Evolutionary conservation across 2,113 vertebrate genomes (phyloP), one percentile per base, ranked within the genome.

Genomic region (Tyrannus savana): DNA sequence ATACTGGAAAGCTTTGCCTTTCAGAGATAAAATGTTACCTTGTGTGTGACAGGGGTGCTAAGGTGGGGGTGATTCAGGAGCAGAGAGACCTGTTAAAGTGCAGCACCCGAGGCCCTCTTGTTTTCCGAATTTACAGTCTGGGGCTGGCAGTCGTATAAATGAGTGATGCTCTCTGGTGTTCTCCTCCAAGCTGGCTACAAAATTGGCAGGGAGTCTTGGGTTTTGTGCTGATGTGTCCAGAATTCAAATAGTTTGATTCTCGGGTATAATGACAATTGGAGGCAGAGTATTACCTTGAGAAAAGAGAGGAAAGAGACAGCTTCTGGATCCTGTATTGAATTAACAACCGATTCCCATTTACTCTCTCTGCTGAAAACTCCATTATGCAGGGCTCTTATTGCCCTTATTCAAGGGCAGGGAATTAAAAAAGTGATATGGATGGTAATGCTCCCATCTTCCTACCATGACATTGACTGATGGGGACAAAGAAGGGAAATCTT

Each of bases 211-310:
- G 95, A 96, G 96, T 97, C 95, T 96, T 97, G 68, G 25, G 96
- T 91, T 97, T 95, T 97, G 94, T 97, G 97, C 96, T 76, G 96
- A 97, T 98, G 98, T 97, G 97, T 97, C 96, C 96, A 96, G 98
- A 98, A 98, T 98, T 97, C 97, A 97, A 97, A 98, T 98, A 94
- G 97, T 98, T 96, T 94, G 97, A 97, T 97, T 96, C 96, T 82
- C 73, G 53, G 96, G 80, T 97, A 95, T 96, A 94, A 77, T 90
- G 95, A 96, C 97, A 93, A 96, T 95, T 92, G 95, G 90, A 96
- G 93, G 95, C 95, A 88, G 72, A 63, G 86, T 94, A 94, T 97
- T 98, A 97, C 97, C 97, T 97, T 93, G 92, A 95, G 95, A 98
- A 92, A 95, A 90, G 92, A 52, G 89, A 91, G 68, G 88, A 92